Conservation (phyloP, 2,797 vertebrate species). For the Cottoperca gobio region DNA sequence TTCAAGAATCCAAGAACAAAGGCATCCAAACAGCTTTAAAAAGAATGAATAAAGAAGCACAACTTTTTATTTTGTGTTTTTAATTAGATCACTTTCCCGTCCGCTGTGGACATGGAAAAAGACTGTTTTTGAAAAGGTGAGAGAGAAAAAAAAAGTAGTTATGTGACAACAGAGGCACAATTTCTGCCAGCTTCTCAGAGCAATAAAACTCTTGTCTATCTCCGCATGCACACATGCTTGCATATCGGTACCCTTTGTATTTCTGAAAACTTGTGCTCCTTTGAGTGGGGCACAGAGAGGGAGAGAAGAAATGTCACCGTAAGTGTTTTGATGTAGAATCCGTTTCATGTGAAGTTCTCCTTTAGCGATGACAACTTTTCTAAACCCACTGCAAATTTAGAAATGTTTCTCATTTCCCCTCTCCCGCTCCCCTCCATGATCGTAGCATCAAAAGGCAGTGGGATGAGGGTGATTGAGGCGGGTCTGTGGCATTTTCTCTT, state of each 20-base stretch:
- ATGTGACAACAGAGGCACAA: slow-evolving; percentile 82
- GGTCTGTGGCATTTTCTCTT: slow-evolving; percentile 83
- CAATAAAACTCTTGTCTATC: slow-evolving; percentile 84
- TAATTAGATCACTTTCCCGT: slow-evolving; percentile 83
- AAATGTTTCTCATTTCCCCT: slow-evolving; percentile 80
- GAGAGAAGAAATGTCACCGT: slow-evolving; percentile 86
- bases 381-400: slow-evolving; percentile 85
- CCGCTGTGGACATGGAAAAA: slow-evolving; percentile 79
- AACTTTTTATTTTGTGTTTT: slow-evolving; percentile 82
- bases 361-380: slow-evolving; percentile 86
- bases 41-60: slow-evolving; percentile 77
- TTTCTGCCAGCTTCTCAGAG: slow-evolving; percentile 80
- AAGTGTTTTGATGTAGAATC: slow-evolving; percentile 86
- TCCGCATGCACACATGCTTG: slow-evolving; percentile 83
- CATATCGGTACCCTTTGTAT: slow-evolving; percentile 83
- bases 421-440: slow-evolving; percentile 69
- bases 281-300: slow-evolving; percentile 82
- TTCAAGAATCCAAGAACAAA: slow-evolving; percentile 73
- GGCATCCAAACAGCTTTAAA: slow-evolving; percentile 73
- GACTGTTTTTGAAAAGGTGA: slow-evolving; percentile 72
- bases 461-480: slow-evolving; percentile 77
- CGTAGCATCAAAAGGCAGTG: slow-evolving; percentile 79
- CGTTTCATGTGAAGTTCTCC: slow-evolving; percentile 87
- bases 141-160: slow-evolving; percentile 62
- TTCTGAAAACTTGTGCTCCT: slow-evolving; percentile 83